These are phyloP conservation scores for Hoplostethus mediterraneus DNA, from an alignment of 2,797 vertebrate genomes.

Conservation along the genomic window DNA sequence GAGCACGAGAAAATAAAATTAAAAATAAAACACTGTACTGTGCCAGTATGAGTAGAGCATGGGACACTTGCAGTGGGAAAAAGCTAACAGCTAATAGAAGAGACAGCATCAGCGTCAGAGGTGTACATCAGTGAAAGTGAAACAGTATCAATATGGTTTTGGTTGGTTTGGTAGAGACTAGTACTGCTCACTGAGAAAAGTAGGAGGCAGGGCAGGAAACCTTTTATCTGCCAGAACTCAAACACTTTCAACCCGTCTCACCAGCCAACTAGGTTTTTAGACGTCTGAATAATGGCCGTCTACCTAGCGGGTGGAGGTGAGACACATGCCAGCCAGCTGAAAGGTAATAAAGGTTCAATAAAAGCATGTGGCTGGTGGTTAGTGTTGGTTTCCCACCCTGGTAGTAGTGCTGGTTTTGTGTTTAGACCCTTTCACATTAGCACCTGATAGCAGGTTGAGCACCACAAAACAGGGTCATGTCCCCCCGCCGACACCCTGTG, in stretches of 20 bases:
- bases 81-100: not conserved
- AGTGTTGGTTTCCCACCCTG: not conserved
- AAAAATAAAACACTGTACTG: not conserved
- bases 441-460: constrained; percentile 37
- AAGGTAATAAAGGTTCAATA: no score
- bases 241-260: not conserved
- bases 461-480: constrained; percentile 27
- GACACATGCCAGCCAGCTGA: no score
- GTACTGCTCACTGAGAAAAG: not conserved
- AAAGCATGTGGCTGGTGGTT: no score
- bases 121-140: not conserved
- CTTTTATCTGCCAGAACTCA: not conserved
- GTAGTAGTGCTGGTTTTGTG: constrained; percentile 29
- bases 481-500: not conserved
- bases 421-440: constrained; percentile 16
- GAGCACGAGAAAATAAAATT: no score
- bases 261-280: not conserved
- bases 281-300: not conserved
- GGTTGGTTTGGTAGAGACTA: not conserved
- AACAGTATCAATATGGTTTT: not conserved
- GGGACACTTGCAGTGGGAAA: not conserved
- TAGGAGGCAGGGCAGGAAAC: not conserved
- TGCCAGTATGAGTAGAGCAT: not conserved
- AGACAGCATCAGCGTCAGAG: not conserved
- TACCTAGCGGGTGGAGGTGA: not conserved